phyloP scores from a whole-genome alignment of 2,113 vertebrate species.

The Beaufortia kweichowensis region DNA sequence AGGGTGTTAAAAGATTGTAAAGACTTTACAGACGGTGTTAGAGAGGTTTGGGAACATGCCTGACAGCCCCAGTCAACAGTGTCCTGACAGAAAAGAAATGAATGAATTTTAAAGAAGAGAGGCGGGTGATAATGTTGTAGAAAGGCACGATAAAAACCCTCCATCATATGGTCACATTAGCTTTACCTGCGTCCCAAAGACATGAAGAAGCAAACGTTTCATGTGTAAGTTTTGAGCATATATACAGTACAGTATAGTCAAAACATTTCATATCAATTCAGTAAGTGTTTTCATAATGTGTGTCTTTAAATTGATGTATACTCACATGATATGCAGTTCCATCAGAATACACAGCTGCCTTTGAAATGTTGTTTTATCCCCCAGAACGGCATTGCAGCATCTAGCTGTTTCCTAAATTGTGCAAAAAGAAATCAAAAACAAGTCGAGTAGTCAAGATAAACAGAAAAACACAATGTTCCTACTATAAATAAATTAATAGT shows the following conservation, averaged over 20 bases:
- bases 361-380: no score
- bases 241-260: no score
- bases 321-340: no score
- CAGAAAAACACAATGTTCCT: no score
- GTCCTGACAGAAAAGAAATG: constrained; percentile 12
- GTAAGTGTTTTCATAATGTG: no score
- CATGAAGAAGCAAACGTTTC: constrained; percentile 1
- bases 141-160: constrained; percentile 42
- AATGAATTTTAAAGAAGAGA: constrained; percentile 10
- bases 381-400: no score
- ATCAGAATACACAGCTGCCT: no score
- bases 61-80: background rate
- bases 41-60: constrained; percentile 5
- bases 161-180: constrained; percentile 17
- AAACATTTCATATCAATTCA: no score
- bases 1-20: background rate
- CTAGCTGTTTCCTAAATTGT: background rate
- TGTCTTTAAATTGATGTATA: no score
- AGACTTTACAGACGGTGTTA: background rate
- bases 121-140: constrained; percentile 13
- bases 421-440: background rate
- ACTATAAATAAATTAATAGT: background rate
- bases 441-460: no score
- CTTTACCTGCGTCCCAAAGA: constrained; percentile 15
- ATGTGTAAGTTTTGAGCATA: no score